Base-by-base conservation (phyloP, 2,113 vertebrate genomes). In the Physeter macrocephalus region DNA sequence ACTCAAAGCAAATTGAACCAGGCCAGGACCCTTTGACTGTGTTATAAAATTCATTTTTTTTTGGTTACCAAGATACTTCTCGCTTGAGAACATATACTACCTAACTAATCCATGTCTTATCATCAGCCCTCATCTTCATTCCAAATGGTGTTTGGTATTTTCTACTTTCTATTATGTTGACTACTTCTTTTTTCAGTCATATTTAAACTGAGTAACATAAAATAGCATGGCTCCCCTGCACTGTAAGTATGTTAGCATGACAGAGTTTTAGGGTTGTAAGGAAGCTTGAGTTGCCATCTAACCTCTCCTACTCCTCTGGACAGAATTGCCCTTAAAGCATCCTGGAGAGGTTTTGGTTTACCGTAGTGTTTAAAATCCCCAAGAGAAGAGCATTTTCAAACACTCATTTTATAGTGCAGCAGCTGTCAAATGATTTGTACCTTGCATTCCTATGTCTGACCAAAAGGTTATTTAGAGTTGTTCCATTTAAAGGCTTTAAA, bases 401-500 rank as follows among this genome's bases (percentile, higher is more conserved):
- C 27, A 43, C 23, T 18, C n/a, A 54, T 15, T 74, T 72, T 80
- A n/a, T 82, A 85, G 39, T 92, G 10, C 31, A 74, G 96, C 52
- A 92, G 52, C n/a, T 86, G 10, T 93, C 69, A 86, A 92, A 88
- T 85, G 27, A 91, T 92, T 95, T 89, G 64, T 69, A 72, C 72
- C n/a, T 95, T 84, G 29, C 31, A 17, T 93, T 62, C 57, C 69
- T 95, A 31, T 67, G 23, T 86, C 67, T 91, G 78, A 97, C 52
- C 52, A 90, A 85, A 90, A 94, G 52, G 59, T 31, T 93, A 80
- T 94, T 96, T 86, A 72, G 31, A 94, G 67, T 52, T 84, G 49
- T 84, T 97, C 41, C 25, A 57, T 96, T 88, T 90, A 75, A 91
- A 86, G 29, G 6, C 29, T 96, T 92, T 96, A 87, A 88, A 46